Evolutionary conservation across 2,888 invertebrate genomes (phyloP), one percentile per base, ranked within the genome.

Genomic region (Diabrotica balteata): DNA sequence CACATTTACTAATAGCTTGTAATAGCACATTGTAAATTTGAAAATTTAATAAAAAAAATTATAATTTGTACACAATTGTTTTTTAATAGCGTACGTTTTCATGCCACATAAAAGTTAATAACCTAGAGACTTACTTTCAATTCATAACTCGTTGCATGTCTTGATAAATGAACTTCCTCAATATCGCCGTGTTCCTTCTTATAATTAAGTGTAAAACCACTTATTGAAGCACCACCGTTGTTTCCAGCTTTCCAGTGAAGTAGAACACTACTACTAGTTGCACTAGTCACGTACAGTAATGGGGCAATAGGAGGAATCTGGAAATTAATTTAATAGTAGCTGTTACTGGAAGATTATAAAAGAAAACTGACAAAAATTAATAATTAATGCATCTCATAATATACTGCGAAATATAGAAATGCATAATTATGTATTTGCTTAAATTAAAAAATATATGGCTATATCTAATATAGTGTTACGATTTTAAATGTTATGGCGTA

Each of bases 231-330:
- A 59, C 90, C 91, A 8, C 92, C 92, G 71, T 87, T 89, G 72
- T 88, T 88, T 10, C 89, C 89, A n/a, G 90, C 84, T 80, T 91
- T 91, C 92, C 92, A 92, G 74, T 91, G 91, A 74, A 92, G 86
- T 54, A 91, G 83, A 68, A 94, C 89, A 73, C 92, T 92, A 75
- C 89, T 90, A 59, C 91, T 90, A 0, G 93, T 93, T 4, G 92
- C 91, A 78, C 91, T 91, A 5, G 91, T 91, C 5, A 93, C 90
- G 75, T 91, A 91, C 3, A 93, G 84, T 7, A 90, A 86, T 0
- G 94, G 93, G 0, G 93, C 89, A 47, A 88, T 87, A 0, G 93
- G 93, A 8, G 93, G 91, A 57, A 92, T 93, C 86, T 91, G 90
- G 0, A 91, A 83, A 61, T 86, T 85, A 78, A 90, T 47, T 4